Conservation (phyloP, 2,888 invertebrate species). For the Eupeodes luniger region DNA sequence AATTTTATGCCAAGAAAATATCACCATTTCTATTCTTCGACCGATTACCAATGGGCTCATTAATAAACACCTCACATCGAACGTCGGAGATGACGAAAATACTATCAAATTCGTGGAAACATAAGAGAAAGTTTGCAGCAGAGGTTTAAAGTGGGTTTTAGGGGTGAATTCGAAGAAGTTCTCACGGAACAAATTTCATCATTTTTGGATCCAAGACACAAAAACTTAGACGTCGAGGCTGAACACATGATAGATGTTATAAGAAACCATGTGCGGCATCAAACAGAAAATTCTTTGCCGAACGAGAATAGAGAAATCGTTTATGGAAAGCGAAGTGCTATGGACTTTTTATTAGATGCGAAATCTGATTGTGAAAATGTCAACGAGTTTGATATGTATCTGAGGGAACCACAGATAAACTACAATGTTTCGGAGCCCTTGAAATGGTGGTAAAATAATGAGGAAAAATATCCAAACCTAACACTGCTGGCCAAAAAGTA, state of each 20-base stretch:
- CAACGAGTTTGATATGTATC: too few species aligned
- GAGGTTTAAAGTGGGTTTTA: background rate
- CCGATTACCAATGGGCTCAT: too few species aligned
- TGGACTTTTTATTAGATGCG: too few species aligned
- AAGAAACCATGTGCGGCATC: too few species aligned
- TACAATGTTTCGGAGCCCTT: background rate
- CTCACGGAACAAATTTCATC: conserved; percentile 11
- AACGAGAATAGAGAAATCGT: background rate
- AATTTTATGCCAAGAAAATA: background rate
- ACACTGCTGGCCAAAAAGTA: too few species aligned
- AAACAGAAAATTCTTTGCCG: too few species aligned
- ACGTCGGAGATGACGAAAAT: background rate
- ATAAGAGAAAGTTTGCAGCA: background rate
- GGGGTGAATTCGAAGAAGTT: background rate
- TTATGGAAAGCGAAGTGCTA: too few species aligned
- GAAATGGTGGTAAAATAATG: background rate
- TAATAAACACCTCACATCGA: background rate
- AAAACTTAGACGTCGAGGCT: background rate
- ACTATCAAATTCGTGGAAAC: background rate
- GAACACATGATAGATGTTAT: background rate
- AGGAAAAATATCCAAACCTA: background rate
- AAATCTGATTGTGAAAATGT: too few species aligned
- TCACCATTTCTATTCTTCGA: background rate
- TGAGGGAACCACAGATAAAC: conserved; percentile 1
- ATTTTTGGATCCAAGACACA: conserved; percentile 14